Evolutionary conservation across 2,888 invertebrate species (phyloP), one percentile per base, ranked within the genome.

Genomic region (Ctena decussata): DNA sequence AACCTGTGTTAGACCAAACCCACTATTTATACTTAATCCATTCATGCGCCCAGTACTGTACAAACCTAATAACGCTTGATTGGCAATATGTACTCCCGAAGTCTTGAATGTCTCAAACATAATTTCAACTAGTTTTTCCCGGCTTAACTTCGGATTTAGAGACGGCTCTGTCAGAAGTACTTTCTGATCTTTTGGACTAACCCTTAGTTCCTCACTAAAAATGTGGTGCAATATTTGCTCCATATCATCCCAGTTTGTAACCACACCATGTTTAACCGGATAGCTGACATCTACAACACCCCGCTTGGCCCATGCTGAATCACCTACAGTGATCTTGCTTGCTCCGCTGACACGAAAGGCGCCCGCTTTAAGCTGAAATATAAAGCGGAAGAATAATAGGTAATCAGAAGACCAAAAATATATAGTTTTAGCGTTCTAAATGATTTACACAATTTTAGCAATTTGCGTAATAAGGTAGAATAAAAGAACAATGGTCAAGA

Each of bases 31-130:
- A 89, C 98, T 98, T 96, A 98, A 98, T 97, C 98, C 98, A 96
- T 98, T 98, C 96, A 98, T 98, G 97, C 98, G 98, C 97, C 98
- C 98, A 95, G 98, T 98, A 91, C 98, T 98, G 96, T 98, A 98
- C 96, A 98, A 97, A 60, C 98, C 98, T 89, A 98, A 97, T 93
- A 98, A 98, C 93, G 98, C 98, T 96, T 98, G 98, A 21, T 60
- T 53, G 39, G 77, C 77, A n/a, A 77, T 49, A 53, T 71, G 49
- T 65, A 71, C 49, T 27, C 60, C 77, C 18, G 98, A 77, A 98
- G 98, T 98, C 90, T 49, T 21, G 21, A 49, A 49, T n/a, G 15
- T 49, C n/a, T 49, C 49, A 49, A 49, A 49, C 49, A 49, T 49
- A 21, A 49, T 49, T 21, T 49, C 49, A 5, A 21, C n/a, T 5